Evolutionary conservation across 2,888 invertebrate species (phyloP).

Genomic region (Sarcophaga rosellei): DNA sequence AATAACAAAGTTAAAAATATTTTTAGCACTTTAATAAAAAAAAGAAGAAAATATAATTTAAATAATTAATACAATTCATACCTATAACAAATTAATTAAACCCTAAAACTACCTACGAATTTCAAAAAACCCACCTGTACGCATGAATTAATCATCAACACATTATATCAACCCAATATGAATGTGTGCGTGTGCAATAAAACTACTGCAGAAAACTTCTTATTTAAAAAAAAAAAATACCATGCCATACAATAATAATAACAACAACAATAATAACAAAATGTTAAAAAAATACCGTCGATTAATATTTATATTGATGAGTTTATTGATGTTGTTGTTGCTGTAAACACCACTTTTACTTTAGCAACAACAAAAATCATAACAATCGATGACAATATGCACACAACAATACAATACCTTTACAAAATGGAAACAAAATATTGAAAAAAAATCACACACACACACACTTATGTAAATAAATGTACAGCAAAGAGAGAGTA

Average conservation of each 20-base stretch:
- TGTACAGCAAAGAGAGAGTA: conserved; percentile 57
- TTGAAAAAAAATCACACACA: conserved; percentile 29
- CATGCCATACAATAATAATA: conserved; percentile 3
- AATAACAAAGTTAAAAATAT: too few species aligned
- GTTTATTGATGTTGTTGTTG: conserved; percentile 21
- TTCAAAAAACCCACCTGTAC: conserved; percentile 49
- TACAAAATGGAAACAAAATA: conserved; percentile 45
- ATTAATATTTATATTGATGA: background rate
- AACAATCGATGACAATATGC: conserved; percentile 15
- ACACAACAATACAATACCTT: background rate
- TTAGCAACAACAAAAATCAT: conserved; percentile 63
- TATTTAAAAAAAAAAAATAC: background rate
- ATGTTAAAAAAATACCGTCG: conserved; percentile 29
- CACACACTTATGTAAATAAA: background rate
- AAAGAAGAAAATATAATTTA: background rate
- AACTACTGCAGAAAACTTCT: conserved; percentile 16
- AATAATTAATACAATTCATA: background rate
- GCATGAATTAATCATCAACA: conserved; percentile 54
- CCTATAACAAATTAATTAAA: background rate
- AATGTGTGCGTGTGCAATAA: background rate
- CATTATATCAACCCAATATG: conserved; percentile 1
- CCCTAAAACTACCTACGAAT: background rate
- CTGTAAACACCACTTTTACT: conserved; percentile 76
- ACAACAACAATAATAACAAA: conserved; percentile 27
- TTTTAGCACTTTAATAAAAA: background rate